Percentiles rank a stretch among this genome's conserved stretches.
Conservation (phyloP, 2,888 invertebrate genomes). For the Lepeophtheirus nordmannii region DNA sequence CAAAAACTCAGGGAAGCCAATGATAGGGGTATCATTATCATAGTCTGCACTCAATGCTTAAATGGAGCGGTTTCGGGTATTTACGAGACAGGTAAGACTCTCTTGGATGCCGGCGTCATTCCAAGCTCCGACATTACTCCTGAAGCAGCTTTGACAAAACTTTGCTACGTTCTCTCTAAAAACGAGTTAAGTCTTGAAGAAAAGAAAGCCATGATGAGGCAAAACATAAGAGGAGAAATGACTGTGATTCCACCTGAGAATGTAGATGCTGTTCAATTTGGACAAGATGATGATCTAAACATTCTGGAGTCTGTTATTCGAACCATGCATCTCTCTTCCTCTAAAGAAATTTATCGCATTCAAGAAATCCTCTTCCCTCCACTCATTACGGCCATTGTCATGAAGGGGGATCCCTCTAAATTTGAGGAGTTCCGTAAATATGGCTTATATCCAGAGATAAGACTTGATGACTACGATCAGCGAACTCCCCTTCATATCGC, state of each 20-base stretch:
- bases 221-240: conserved; percentile 35
- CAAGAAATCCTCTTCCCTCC: conserved; percentile 20
- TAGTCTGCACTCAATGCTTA: conserved; percentile 54
- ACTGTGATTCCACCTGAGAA: conserved; percentile 29
- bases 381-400: conserved; percentile 10
- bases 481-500: conserved; percentile 68
- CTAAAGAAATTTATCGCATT: conserved; percentile 13
- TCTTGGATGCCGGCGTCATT: conserved; percentile 54
- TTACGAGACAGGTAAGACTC: conserved; percentile 66
- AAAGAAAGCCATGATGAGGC: conserved; percentile 31
- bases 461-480: conserved; percentile 53
- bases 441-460: conserved; percentile 52
- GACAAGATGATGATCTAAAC: not conserved
- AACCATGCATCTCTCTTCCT: conserved; percentile 1
- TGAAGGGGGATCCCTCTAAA: not conserved
- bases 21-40: conserved; percentile 59
- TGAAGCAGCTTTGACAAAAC: conserved; percentile 79
- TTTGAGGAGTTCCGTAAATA: not conserved
- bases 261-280: not conserved
- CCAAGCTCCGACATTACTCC: conserved; percentile 78
- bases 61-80: conserved; percentile 60
- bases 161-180: conserved; percentile 73
- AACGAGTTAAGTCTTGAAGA: conserved; percentile 6
- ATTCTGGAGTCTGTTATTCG: conserved; percentile 11
- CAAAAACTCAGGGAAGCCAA: conserved; percentile 53